Evolutionary conservation across 2,888 invertebrate species (phyloP).

Genomic region (Drosophila mulleri): DNA sequence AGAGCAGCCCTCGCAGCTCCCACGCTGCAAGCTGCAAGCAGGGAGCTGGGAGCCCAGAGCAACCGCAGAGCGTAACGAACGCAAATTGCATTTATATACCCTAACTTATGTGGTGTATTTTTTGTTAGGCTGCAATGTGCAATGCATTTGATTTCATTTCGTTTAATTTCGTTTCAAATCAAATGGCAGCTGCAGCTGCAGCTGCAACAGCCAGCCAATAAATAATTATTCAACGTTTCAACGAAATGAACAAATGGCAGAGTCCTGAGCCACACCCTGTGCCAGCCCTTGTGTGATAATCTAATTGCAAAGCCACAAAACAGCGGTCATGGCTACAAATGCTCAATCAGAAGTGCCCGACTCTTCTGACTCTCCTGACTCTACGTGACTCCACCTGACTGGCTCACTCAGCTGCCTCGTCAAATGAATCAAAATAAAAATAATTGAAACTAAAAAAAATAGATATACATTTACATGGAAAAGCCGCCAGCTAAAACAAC

Average conservation of each 20-base stretch:
- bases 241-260: conserved; percentile 53
- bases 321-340: conserved; percentile 67
- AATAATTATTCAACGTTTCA: conserved; percentile 67
- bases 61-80: conserved; percentile 78
- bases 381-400: not conserved
- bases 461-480: not conserved
- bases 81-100: conserved; percentile 76
- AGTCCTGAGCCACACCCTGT: not conserved
- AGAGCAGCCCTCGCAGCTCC: conserved; percentile 1
- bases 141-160: conserved; percentile 56
- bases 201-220: conserved; percentile 47
- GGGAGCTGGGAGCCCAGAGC: conserved; percentile 35
- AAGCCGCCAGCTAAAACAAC: conserved; percentile 15
- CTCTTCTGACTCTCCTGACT: not conserved
- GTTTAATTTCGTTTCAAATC: conserved; percentile 58
- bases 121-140: conserved; percentile 21
- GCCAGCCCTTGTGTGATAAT: conserved; percentile 63
- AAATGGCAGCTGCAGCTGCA: conserved; percentile 54
- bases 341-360: conserved; percentile 68
- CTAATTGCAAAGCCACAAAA: conserved; percentile 78
- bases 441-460: conserved; percentile 19
- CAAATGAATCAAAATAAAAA: conserved; percentile 14
- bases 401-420: conserved; percentile 6
- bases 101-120: conserved; percentile 72
- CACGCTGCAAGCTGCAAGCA: conserved; percentile 12